Evolutionary conservation across 2,113 vertebrate species (phyloP), one percentile per base, ranked within the genome.

Genomic region (Rhipidura dahli): DNA sequence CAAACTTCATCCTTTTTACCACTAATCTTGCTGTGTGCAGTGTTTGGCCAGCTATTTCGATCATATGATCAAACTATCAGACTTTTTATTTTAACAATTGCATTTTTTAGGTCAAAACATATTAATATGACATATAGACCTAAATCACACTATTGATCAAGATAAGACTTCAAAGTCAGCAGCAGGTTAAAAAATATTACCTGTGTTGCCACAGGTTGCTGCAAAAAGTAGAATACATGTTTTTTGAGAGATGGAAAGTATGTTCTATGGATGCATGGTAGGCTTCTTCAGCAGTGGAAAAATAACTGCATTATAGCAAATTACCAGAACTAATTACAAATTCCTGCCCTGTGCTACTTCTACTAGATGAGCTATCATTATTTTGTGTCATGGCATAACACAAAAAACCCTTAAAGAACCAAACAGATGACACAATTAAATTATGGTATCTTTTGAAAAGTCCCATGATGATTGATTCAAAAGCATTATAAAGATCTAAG

Each of bases 321-420:
- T 61, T 50, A 11, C 42, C 54, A 87, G 42, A 65, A 44, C 11
- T 87, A 66, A 75, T 81, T 65, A 61, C 4, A 11, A 78, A 27
- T 54, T 33, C 11, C 16, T n/a, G 5, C 14, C 20, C 13, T 39
- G 15, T 1, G 0, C 21, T 54, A 4, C n/a, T 90, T 12, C 44
- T 78, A 3, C 10, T 20, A 24, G 18, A 20, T 22, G 45, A 73
- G 9, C 17, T 28, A 49, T 20, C 51, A 44, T 10, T 37, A 42
- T 53, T 80, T 87, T 73, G 14, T 45, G 49, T 23, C 9, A 10
- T 9, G 33, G 45, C 61, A 59, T 44, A 88, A 89, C 24, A 31
- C 16, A 61, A n/a, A 54, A 73, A 78, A 30, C 10, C 1, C 5
- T 49, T 57, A 53, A 51, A 40, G 31, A 18, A 17, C 5, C 3